phyloP scores from a whole-genome alignment of 2,888 invertebrate genomes.

The Deilephila porcellus region DNA sequence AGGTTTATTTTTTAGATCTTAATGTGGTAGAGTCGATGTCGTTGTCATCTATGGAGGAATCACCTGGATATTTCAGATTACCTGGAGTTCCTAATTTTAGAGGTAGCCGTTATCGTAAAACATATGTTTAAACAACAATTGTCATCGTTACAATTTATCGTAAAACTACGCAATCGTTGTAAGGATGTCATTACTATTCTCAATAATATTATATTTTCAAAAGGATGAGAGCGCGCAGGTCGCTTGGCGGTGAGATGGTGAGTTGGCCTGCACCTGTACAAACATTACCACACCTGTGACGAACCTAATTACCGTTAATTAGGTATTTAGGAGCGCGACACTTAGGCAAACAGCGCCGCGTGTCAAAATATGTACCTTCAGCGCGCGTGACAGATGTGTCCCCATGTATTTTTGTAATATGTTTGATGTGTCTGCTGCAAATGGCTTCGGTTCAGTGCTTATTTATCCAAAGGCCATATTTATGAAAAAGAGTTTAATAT shows the following conservation, averaged over 20 bases:
- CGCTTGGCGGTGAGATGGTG: neutral
- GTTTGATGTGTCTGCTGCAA: neutral
- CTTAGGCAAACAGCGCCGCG: conserved; percentile 22
- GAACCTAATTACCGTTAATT: conserved; percentile 29
- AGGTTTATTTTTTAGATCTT: no score
- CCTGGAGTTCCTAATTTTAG: no score
- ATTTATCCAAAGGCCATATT: no score
- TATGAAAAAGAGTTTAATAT: no score
- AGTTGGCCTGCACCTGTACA: conserved; percentile 33
- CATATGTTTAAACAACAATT: no score
- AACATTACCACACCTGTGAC: conserved; percentile 35
- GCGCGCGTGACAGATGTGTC: neutral
- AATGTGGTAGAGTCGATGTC: no score
- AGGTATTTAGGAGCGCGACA: conserved; percentile 24
- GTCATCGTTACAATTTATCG: no score
- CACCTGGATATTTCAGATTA: no score
- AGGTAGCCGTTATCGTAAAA: no score
- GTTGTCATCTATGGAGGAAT: no score
- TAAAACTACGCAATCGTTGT: neutral
- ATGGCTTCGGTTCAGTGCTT: neutral
- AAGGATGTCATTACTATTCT: neutral
- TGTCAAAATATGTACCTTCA: conserved; percentile 19
- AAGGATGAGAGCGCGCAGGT: neutral
- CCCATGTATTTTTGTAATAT: neutral
- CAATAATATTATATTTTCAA: conserved; percentile 3